Evolutionary conservation across 2,888 invertebrate genomes (phyloP).

Genomic region (Sarcophaga caerulescens): DNA sequence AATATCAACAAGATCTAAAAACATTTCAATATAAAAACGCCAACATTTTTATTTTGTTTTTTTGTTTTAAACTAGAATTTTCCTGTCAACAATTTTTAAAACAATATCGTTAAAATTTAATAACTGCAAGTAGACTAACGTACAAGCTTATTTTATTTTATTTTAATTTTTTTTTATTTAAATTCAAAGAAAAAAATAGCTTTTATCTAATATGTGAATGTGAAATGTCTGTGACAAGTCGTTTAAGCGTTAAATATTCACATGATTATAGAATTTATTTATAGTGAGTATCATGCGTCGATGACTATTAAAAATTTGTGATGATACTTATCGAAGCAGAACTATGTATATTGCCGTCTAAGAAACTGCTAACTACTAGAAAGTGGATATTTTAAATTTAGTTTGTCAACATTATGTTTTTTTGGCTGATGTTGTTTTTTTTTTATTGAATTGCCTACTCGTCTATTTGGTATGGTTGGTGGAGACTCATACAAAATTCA

Average conservation of each 20-base stretch:
- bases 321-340: slow-evolving; percentile 73
- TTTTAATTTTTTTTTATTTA: slow-evolving; percentile 1
- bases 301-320: slow-evolving; percentile 75
- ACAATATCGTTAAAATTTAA: background rate
- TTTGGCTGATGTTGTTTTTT: slow-evolving; percentile 4
- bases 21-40: background rate
- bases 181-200: slow-evolving; percentile 32
- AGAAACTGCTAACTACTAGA: slow-evolving; percentile 15
- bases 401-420: slow-evolving; percentile 13
- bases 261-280: slow-evolving; percentile 75
- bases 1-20: background rate
- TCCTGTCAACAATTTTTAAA: too few species aligned
- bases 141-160: background rate
- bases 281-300: slow-evolving; percentile 74
- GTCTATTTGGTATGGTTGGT: slow-evolving; percentile 4
- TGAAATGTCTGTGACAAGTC: slow-evolving; percentile 75
- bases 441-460: background rate
- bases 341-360: background rate
- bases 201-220: slow-evolving; percentile 66
- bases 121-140: slow-evolving; percentile 22
- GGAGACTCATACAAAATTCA: slow-evolving; percentile 2
- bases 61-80: too few species aligned
- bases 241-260: slow-evolving; percentile 75
- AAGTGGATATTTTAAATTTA: slow-evolving; percentile 30
- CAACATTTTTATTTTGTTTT: background rate